These are phyloP conservation scores for Caenorhabditis sulstoni DNA, from an alignment of 2,888 invertebrate genomes.

Conservation along the genomic window DNA sequence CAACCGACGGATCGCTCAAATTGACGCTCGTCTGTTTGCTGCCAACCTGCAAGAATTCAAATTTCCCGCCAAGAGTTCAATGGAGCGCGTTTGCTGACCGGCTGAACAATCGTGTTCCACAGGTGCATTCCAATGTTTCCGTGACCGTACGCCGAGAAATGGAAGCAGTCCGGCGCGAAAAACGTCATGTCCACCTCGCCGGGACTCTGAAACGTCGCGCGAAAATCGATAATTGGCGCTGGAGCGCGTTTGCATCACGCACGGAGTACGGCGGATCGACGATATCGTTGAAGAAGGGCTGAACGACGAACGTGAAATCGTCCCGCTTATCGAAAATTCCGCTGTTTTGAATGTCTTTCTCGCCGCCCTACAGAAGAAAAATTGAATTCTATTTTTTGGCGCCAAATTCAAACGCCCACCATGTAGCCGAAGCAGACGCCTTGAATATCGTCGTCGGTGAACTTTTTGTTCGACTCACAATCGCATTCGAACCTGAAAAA, in stretches of 20 bases:
- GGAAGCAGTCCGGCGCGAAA: conserved; percentile 70
- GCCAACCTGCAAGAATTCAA: conserved; percentile 50
- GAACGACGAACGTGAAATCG: conserved; percentile 70
- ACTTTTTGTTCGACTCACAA: conserved; percentile 65
- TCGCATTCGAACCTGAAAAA: conserved; percentile 63
- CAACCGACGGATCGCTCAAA: conserved; percentile 52
- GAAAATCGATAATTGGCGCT: background rate
- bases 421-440: conserved; percentile 65
- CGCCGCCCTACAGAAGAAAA: conserved; percentile 59
- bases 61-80: no score
- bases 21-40: conserved; percentile 57
- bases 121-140: conserved; percentile 62
- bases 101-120: conserved; percentile 66
- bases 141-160: conserved; percentile 66
- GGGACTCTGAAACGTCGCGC: conserved; percentile 33
- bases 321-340: conserved; percentile 65
- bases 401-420: conserved; percentile 37
- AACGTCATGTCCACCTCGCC: conserved; percentile 65
- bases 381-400: conserved; percentile 2
- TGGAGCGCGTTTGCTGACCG: conserved; percentile 16
- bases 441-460: conserved; percentile 66
- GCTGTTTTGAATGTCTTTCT: conserved; percentile 56
- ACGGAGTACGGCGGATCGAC: conserved; percentile 61
- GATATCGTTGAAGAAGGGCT: conserved; percentile 70
- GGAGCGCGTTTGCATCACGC: background rate